Evolutionary conservation across 2,113 vertebrate genomes (phyloP), one percentile per base, ranked within the genome.

Genomic region (Malurus melanocephalus): DNA sequence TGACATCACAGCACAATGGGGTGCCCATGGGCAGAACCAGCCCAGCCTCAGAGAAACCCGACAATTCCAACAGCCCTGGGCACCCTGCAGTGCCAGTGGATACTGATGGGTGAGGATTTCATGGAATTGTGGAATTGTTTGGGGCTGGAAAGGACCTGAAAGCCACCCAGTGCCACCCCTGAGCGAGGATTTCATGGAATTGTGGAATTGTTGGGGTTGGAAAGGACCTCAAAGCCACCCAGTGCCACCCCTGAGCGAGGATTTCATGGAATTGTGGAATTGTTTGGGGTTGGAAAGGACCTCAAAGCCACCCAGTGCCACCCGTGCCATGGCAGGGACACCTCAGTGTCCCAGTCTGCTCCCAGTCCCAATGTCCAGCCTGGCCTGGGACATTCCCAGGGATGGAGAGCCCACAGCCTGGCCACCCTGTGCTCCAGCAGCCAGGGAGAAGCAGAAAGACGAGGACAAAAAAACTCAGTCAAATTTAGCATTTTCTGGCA

Each of bases 301-400:
- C 26, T 3, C 1, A 32, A 52, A 35, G 0, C 13, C 45, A 14
- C 0, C 43, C 71, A 21, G 32, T 2, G 3, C 26, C 60, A 40
- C 33, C 42, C 51, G 27, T n/a, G 28, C 40, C 55, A 28, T 2
- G 40, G 64, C 83, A 85, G 48, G 64, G 56, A 40, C 56, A 30
- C 4, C 33, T 62, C 82, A 11, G 28, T 30, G 30, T 4, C 19
- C 35, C 64, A 33, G 73, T 38, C 0, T 5, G 27, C 19, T 55
- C 49, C 68, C 3, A 8, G 26, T 56, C 66, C 35, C 15, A 38
- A 3, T 57, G 14, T n/a, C 12, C 81, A 78, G 6, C 42, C 74
- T 14, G 33, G 48, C 56, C 65, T 35, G 2, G 74, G 35, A 2
- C 57, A 43, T 14, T 56, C 3, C 49, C 73, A 35, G 42, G 65